Percentiles rank a stretch among this genome's conserved stretches.
These are phyloP conservation scores for Numenius phaeopus DNA, from an alignment of 2,797 vertebrate species.

Conservation along the genomic window DNA sequence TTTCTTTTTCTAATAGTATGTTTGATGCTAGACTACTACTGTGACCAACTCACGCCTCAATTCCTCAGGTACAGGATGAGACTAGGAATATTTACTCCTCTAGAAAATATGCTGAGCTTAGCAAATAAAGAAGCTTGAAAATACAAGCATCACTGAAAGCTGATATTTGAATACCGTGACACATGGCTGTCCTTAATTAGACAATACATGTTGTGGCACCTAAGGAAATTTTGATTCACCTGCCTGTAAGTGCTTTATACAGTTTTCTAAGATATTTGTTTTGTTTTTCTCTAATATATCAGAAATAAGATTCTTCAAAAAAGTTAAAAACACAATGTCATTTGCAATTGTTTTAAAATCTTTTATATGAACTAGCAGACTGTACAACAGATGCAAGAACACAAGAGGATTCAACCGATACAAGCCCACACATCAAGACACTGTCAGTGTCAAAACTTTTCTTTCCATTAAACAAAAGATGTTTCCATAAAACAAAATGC, in stretches of 20 bases:
- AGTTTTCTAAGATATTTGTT: not conserved
- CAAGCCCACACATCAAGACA: conserved; percentile 19
- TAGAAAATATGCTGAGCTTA: not conserved
- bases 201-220: not conserved
- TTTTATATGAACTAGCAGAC: conserved; percentile 15
- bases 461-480: not conserved
- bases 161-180: not conserved
- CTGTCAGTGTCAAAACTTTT: not conserved
- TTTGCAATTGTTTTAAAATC: not conserved
- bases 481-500: not conserved
- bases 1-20: not conserved
- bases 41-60: not conserved
- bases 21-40: not conserved
- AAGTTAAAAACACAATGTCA: not conserved
- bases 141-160: not conserved
- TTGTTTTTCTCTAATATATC: not conserved
- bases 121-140: not conserved
- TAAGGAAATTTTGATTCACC: not conserved
- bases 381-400: conserved; percentile 41
- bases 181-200: not conserved
- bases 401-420: conserved; percentile 22
- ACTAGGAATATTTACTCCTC: not conserved
- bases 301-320: not conserved
- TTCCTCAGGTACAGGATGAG: not conserved
- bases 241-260: not conserved